Conservation (phyloP, 2,888 invertebrate species). For the Ormyrus pomaceus region DNA sequence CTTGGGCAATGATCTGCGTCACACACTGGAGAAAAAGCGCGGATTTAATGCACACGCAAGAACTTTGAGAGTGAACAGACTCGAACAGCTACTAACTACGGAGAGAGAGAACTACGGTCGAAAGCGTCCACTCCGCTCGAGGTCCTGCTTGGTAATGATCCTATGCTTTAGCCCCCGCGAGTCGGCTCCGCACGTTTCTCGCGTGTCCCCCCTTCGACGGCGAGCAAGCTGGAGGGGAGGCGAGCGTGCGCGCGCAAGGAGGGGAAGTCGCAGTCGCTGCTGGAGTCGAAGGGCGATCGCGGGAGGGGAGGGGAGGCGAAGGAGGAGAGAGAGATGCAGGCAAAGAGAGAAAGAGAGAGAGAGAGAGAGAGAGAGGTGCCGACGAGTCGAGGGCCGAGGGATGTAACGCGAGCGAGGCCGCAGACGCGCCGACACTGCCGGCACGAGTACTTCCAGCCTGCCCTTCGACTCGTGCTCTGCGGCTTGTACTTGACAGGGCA, state of each 20-base stretch:
- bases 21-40: not conserved
- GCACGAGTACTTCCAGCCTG: constrained; percentile 54
- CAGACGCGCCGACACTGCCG: constrained; percentile 30
- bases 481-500: not conserved
- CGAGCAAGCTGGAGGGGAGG: not conserved
- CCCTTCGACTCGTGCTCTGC: constrained; percentile 12
- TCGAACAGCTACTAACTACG: constrained; percentile 32
- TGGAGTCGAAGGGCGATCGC: constrained; percentile 1
- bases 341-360: constrained; percentile 22
- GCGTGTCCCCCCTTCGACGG: not conserved
- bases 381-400: constrained; percentile 45
- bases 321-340: constrained; percentile 24
- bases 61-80: no score
- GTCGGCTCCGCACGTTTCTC: constrained; percentile 51
- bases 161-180: constrained; percentile 54
- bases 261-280: no score
- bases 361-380: constrained; percentile 49
- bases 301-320: constrained; percentile 29
- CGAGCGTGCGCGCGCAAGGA: constrained; percentile 15
- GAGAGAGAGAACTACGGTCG: constrained; percentile 62
- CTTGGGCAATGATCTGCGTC: not conserved
- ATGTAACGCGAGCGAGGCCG: constrained; percentile 52
- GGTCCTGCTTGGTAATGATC: constrained; percentile 73
- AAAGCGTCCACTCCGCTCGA: constrained; percentile 74
- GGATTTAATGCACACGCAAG: no score